A percentile compares a stretch with the other conserved stretches of the same genome.
Conservation (phyloP, 2,797 vertebrate genomes). For the Microtus obscurus region DNA sequence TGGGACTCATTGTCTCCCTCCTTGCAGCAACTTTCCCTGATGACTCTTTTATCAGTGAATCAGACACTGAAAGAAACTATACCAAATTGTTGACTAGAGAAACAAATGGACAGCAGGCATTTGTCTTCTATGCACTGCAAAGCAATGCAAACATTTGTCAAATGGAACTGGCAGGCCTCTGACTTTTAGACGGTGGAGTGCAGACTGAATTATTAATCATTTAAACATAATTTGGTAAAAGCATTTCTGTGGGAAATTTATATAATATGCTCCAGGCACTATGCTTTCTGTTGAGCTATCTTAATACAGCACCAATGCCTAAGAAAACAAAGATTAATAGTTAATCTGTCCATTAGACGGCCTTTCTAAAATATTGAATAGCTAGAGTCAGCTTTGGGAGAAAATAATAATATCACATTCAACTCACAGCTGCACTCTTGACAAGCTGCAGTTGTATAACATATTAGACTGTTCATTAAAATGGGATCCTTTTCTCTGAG, state of each 20-base stretch:
- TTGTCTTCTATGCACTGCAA: constrained; percentile 14
- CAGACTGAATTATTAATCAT: constrained; percentile 78
- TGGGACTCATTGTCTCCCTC: background rate
- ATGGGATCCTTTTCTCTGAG: background rate
- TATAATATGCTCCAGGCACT: constrained; percentile 64
- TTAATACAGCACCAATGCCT: constrained; percentile 64
- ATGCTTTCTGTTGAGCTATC: constrained; percentile 61
- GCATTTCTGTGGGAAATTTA: constrained; percentile 74
- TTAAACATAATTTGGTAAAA: constrained; percentile 74
- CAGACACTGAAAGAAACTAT: constrained; percentile 46
- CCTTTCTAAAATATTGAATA: constrained; percentile 71
- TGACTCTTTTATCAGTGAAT: background rate
- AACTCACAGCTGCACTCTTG: constrained; percentile 32
- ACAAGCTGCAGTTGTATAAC: constrained; percentile 9
- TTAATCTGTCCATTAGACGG: constrained; percentile 78
- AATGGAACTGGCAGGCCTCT: constrained; percentile 23
- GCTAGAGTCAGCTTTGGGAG: constrained; percentile 69
- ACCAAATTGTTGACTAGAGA: background rate
- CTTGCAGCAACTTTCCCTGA: background rate
- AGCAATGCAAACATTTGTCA: constrained; percentile 62
- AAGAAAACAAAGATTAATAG: constrained; percentile 77
- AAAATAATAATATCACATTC: constrained; percentile 56
- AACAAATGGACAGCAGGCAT: constrained; percentile 12
- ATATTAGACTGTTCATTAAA: constrained; percentile 57
- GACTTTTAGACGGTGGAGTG: constrained; percentile 52